These are phyloP conservation scores for Drosophila orena DNA, from an alignment of 1,140 invertebrate species.

Conservation along the genomic window DNA sequence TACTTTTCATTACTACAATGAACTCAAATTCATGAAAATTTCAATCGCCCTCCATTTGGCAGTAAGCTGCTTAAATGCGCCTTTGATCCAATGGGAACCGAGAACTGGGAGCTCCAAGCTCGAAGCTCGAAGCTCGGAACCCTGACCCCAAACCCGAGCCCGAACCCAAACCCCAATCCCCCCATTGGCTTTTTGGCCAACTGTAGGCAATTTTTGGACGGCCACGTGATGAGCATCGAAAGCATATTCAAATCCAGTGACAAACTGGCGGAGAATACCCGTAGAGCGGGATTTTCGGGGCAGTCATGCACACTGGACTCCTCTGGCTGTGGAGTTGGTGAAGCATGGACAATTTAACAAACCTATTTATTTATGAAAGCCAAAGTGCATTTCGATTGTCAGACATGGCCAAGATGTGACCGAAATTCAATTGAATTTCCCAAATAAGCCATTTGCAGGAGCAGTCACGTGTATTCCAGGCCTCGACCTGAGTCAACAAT, in stretches of 20 bases:
- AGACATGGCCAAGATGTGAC: conserved; percentile 56
- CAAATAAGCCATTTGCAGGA: conserved; percentile 51
- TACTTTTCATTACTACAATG: conserved; percentile 21
- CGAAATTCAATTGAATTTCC: conserved; percentile 66
- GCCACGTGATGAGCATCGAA: conserved; percentile 66
- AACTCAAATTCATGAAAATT: conserved; percentile 52
- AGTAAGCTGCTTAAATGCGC: conserved; percentile 71
- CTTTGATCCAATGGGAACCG: conserved; percentile 46
- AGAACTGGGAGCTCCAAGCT: conserved; percentile 6
- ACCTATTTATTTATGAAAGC: conserved; percentile 76
- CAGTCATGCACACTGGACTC: conserved; percentile 29
- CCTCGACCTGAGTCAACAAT: conserved; percentile 25
- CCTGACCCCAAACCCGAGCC: not conserved
- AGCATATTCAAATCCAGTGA: conserved; percentile 75
- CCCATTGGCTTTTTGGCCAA: conserved; percentile 8
- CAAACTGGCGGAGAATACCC: conserved; percentile 45
- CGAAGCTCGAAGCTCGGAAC: conserved; percentile 1
- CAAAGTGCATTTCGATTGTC: conserved; percentile 64
- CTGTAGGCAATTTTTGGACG: conserved; percentile 42
- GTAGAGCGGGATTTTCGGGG: not conserved
- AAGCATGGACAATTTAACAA: conserved; percentile 69
- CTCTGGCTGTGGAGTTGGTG: conserved; percentile 7
- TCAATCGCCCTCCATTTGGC: conserved; percentile 69
- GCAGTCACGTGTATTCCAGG: conserved; percentile 50
- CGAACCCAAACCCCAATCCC: conserved; percentile 14